Evolutionary conservation across 2,888 invertebrate genomes (phyloP), one percentile per base, ranked within the genome.

Genomic region (Cosmorhoe ocellata): DNA sequence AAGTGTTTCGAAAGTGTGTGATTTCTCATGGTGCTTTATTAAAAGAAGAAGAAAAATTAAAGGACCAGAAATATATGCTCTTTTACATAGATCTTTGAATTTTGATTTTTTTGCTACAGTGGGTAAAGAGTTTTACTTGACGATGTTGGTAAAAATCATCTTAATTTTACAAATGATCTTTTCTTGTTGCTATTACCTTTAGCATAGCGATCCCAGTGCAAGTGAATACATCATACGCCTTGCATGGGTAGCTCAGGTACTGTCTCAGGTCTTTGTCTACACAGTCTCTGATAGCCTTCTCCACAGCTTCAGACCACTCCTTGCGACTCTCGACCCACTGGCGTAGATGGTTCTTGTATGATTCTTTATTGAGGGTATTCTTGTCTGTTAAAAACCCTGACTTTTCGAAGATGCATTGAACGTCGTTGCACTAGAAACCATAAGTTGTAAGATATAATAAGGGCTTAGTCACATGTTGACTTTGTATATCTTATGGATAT

Each of bases 171-270:
- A n/a, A n/a, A n/a, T n/a, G n/a, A n/a, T n/a, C n/a, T n/a, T n/a
- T n/a, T n/a, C n/a, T n/a, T n/a, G n/a, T n/a, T n/a, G n/a, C n/a
- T n/a, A 6, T 39, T 69, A 89, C 89, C 82, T 89, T 90, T 24
- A 90, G 53, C 80, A 90, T 79, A 59, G 89, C 85, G 18, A 88
- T 87, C 0, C 87, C 84, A 11, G 89, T 88, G 49, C 89, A 90
- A 13, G 84, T 76, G 43, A 89, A 89, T 0, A 88, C 85, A 46
- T 90, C 89, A 43, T 89, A 88, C 0, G 88, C 85, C 37, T 73
- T 79, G 63, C 89, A 90, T 1, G 88, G 81, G 8, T 69, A 67
- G 41, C 77, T 77, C 18, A 89, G 58, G 43, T 87, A 79, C 53
- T 89, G 88, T 22, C 88, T 71, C 0, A 86, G 61, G 7, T 88